Percentiles rank a stretch among this genome's conserved stretches.
phyloP scores from a whole-genome alignment of 2,888 invertebrate genomes.

The Aradus depressus region DNA sequence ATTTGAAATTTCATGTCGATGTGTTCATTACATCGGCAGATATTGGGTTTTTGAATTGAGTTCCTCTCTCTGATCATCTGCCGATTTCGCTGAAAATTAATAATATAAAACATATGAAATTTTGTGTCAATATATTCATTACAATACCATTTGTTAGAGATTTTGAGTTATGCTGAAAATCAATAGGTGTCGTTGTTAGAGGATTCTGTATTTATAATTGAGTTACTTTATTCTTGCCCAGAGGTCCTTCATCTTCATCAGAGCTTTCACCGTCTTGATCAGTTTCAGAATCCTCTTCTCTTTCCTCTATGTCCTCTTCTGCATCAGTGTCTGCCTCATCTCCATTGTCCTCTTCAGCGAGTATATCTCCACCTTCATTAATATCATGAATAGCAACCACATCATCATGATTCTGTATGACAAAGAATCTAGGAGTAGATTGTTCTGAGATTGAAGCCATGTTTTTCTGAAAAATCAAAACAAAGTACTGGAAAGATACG shows the following conservation, averaged over 20 bases:
- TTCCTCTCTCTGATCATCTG: background rate
- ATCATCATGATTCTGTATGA: background rate
- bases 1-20: too few relatives aligned
- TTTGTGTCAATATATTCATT: too few relatives aligned
- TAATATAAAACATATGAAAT: too few relatives aligned
- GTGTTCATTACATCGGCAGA: too few relatives aligned
- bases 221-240: too few relatives aligned
- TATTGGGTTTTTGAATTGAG: too few relatives aligned
- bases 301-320: background rate
- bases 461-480: background rate
- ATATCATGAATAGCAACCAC: background rate
- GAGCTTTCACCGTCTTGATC: background rate
- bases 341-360: background rate
- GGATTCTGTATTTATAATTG: too few relatives aligned
- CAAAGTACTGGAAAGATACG: background rate
- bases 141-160: too few relatives aligned
- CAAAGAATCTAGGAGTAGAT: too few relatives aligned
- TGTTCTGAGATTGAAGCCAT: background rate
- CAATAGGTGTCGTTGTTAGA: too few relatives aligned
- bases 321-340: background rate
- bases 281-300: background rate
- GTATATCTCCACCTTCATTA: background rate
- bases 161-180: too few relatives aligned
- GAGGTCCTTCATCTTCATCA: background rate
- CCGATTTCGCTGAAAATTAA: too few relatives aligned